Evolutionary conservation across 2,888 invertebrate genomes (phyloP).

Genomic region (Drosophila subquinaria): DNA sequence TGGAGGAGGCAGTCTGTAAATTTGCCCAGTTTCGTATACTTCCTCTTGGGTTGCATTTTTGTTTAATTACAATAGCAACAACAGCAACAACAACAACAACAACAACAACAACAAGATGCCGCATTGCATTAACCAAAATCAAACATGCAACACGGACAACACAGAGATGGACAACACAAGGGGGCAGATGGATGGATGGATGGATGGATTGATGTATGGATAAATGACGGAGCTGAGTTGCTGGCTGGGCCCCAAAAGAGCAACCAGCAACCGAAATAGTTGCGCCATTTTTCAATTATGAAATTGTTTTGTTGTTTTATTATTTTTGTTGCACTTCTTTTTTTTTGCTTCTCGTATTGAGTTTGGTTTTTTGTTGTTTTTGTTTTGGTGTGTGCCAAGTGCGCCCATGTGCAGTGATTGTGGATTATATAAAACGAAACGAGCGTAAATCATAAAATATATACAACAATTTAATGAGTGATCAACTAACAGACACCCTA

Average conservation of each 20-base stretch:
- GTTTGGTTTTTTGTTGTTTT: background rate
- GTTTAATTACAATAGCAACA: slow-evolving; percentile 44
- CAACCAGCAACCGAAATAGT: slow-evolving; percentile 46
- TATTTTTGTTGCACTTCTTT: slow-evolving; percentile 67
- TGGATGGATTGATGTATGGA: slow-evolving; percentile 30
- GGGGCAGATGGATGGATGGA: slow-evolving; percentile 10
- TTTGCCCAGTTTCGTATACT: slow-evolving; percentile 47
- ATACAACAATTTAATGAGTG: slow-evolving; percentile 6
- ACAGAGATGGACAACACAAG: slow-evolving; percentile 15
- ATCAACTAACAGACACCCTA: slow-evolving; percentile 9
- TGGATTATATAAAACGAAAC: slow-evolving; percentile 75
- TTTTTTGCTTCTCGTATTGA: slow-evolving; percentile 3
- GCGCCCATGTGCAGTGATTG: slow-evolving; percentile 63
- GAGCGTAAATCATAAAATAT: slow-evolving; percentile 75
- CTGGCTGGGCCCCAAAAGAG: slow-evolving; percentile 48
- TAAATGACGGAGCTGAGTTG: slow-evolving; percentile 40
- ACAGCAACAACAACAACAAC: slow-evolving; percentile 62
- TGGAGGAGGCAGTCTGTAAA: background rate
- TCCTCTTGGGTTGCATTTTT: slow-evolving; percentile 54
- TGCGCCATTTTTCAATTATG: slow-evolving; percentile 28
- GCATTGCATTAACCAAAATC: slow-evolving; percentile 32
- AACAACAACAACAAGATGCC: slow-evolving; percentile 60
- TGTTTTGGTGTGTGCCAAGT: slow-evolving; percentile 20
- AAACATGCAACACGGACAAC: slow-evolving; percentile 48
- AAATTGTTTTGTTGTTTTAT: slow-evolving; percentile 62